Evolutionary conservation across 1,140 invertebrate genomes (phyloP).

Genomic region (Cydia fagiglandana): DNA sequence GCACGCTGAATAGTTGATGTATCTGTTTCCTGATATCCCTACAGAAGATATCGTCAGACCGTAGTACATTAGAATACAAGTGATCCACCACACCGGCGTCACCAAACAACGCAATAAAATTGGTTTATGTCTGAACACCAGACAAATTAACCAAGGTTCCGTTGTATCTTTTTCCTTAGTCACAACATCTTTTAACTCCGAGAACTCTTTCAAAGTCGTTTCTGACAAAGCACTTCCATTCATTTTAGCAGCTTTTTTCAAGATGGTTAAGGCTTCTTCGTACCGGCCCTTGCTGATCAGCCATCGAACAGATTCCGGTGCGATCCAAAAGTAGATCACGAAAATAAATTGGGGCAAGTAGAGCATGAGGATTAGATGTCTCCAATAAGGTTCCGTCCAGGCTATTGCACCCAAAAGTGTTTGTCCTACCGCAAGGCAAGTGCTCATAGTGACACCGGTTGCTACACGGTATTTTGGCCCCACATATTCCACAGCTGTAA

Average conservation of each 20-base stretch:
- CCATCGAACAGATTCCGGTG: slow-evolving; percentile 87
- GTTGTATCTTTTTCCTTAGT: neutral
- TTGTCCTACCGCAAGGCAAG: slow-evolving; percentile 86
- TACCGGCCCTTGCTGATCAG: slow-evolving; percentile 84
- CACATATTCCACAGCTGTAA: slow-evolving; percentile 86
- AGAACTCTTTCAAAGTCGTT: slow-evolving; percentile 70
- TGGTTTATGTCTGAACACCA: slow-evolving; percentile 76
- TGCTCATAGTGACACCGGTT: slow-evolving; percentile 83
- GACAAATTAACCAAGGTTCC: slow-evolving; percentile 59
- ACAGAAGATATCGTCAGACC: slow-evolving; percentile 81
- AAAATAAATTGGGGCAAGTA: slow-evolving; percentile 84
- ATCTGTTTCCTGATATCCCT: slow-evolving; percentile 80
- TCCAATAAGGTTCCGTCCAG: slow-evolving; percentile 85
- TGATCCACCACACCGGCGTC: slow-evolving; percentile 82
- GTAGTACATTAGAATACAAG: slow-evolving; percentile 82
- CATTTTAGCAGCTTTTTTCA: slow-evolving; percentile 81
- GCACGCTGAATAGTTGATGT: slow-evolving; percentile 82
- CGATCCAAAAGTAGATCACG: slow-evolving; percentile 80
- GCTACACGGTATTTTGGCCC: slow-evolving; percentile 85
- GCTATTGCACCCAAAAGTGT: slow-evolving; percentile 83
- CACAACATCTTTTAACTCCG: slow-evolving; percentile 17
- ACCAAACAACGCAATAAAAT: slow-evolving; percentile 80
- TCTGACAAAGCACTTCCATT: slow-evolving; percentile 82
- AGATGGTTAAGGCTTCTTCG: slow-evolving; percentile 81
- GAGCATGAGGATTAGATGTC: slow-evolving; percentile 82